These are phyloP conservation scores for Lymantria dispar DNA, from an alignment of 2,888 invertebrate genomes.

Conservation along the genomic window DNA sequence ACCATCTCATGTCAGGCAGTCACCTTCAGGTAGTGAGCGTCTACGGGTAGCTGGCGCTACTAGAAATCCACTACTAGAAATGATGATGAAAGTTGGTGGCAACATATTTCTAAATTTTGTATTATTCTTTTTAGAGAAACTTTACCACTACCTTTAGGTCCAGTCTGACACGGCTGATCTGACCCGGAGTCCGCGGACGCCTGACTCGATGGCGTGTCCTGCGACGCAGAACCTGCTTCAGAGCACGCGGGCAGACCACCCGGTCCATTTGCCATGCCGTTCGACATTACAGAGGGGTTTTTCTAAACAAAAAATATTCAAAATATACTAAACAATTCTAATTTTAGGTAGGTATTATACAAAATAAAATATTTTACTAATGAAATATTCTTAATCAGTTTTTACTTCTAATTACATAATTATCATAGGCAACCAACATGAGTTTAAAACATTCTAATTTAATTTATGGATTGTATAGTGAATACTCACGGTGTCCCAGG, in stretches of 20 bases:
- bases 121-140: constrained; percentile 1
- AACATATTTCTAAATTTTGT: background rate
- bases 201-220: constrained; percentile 37
- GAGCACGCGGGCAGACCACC: constrained; percentile 66
- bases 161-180: constrained; percentile 55
- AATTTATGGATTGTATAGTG: background rate
- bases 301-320: constrained; percentile 48
- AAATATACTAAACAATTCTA: background rate
- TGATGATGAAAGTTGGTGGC: too few relatives aligned
- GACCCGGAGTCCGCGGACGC: constrained; percentile 24
- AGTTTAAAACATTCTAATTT: too few relatives aligned
- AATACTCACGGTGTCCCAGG: constrained; percentile 80
- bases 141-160: constrained; percentile 63
- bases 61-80: too few relatives aligned
- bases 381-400: too few relatives aligned
- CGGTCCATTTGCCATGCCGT: constrained; percentile 73
- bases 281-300: constrained; percentile 79
- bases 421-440: too few relatives aligned
- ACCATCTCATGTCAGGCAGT: too few relatives aligned
- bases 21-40: too few relatives aligned
- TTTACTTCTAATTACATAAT: too few relatives aligned
- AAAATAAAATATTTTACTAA: too few relatives aligned
- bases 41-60: too few relatives aligned
- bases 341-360: background rate
- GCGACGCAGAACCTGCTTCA: constrained; percentile 47